phyloP scores from a whole-genome alignment of 1,140 invertebrate species.

The Phymastichus coffea region DNA sequence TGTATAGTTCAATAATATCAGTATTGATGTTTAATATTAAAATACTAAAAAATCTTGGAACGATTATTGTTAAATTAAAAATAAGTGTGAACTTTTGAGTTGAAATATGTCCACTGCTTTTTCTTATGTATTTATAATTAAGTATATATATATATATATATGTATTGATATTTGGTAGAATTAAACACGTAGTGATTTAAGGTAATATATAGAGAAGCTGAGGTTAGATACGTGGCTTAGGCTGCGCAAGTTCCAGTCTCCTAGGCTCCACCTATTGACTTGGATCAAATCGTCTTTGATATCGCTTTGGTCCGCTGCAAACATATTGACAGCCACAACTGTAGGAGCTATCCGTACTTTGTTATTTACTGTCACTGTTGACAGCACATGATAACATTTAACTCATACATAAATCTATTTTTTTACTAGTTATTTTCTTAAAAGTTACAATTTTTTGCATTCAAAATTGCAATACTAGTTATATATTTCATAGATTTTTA shows the following conservation, averaged over 20 bases:
- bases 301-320: constrained; percentile 54
- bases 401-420: constrained; percentile 26
- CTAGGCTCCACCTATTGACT: constrained; percentile 58
- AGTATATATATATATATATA: constrained; percentile 42
- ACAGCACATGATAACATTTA: constrained; percentile 39
- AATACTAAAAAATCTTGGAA: no score
- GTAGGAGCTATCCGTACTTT: constrained; percentile 50
- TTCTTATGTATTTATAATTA: constrained; percentile 44
- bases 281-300: constrained; percentile 58
- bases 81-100: no score
- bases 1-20: no score
- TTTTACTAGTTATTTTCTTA: constrained; percentile 31
- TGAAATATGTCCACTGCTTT: no score
- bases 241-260: constrained; percentile 54
- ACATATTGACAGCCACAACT: constrained; percentile 57
- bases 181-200: constrained; percentile 57
- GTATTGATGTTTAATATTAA: no score
- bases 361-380: constrained; percentile 35
- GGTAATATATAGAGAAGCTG: constrained; percentile 58
- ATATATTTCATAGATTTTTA: constrained; percentile 31
- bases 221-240: constrained; percentile 60
- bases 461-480: constrained; percentile 11
- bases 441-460: constrained; percentile 32
- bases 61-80: no score
- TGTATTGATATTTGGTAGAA: constrained; percentile 52